These are phyloP conservation scores for Cranoglanis bouderius DNA, from an alignment of 2,113 vertebrate genomes.

Conservation along the genomic window DNA sequence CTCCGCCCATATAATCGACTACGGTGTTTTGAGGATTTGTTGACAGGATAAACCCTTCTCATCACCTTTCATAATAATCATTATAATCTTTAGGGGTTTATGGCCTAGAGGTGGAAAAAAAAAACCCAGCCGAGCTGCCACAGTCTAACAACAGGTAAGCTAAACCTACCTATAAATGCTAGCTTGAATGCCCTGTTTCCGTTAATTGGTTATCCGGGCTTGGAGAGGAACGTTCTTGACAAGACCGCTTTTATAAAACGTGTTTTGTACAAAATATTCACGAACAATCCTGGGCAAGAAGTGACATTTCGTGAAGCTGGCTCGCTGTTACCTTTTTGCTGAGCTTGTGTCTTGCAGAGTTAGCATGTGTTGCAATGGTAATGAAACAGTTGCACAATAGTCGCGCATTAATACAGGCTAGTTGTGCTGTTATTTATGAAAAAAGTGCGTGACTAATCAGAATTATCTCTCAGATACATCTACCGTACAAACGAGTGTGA, in stretches of 20 bases:
- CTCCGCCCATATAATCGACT: neutral
- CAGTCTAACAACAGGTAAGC: slow-evolving; percentile 45
- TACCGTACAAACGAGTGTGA: neutral
- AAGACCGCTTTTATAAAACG: neutral
- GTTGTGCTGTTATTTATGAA: neutral
- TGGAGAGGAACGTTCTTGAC: neutral
- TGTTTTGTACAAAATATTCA: neutral
- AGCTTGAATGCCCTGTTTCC: neutral
- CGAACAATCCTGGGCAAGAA: neutral
- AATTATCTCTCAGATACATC: neutral
- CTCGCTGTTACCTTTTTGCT: neutral
- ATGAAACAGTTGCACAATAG: neutral
- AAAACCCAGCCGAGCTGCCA: neutral
- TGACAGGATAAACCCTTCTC: slow-evolving; percentile 1
- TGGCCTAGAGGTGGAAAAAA: neutral
- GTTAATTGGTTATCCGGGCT: neutral
- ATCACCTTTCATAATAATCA: neutral
- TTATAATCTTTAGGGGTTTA: neutral
- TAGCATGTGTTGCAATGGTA: neutral
- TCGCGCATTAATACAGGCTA: neutral
- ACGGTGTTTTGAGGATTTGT: neutral
- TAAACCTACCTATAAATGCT: neutral
- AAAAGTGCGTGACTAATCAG: neutral
- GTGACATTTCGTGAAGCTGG: neutral
- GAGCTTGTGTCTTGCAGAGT: neutral